Base-by-base conservation (phyloP, 92 coral and sea anemone genomes). In the Galaxea fascicularis region DNA sequence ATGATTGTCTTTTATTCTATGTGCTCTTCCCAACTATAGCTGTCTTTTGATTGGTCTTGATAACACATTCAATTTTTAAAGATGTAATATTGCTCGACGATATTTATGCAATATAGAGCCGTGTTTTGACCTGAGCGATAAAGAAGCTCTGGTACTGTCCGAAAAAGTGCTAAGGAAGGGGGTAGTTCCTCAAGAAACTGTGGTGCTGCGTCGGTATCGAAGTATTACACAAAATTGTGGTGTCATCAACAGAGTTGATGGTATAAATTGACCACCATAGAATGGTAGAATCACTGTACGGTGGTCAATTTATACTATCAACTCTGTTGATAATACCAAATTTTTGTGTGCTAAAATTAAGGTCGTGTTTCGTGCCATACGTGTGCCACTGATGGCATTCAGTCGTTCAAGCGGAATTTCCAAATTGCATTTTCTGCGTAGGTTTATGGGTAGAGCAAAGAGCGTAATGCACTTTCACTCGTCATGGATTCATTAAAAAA, bases 341-440 rank as follows among this genome's bases (percentile, higher is more conserved):
- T n/a, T n/a, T n/a, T n/a, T n/a, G n/a, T n/a, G n/a, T n/a, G n/a
- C n/a, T n/a, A 20, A 13, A 63, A 78, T 65, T 27, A 64, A 45
- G 8, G 62, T 21, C 28, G 22, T 76, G 47, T 45, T 63, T 78
- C 58, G 18, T 65, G 44, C 62, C 83, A 44, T 78, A 68, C 63
- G 59, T 63, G 16, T 27, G 73, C 27, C 82, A 78, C 21, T 21
- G 69, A 31, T 41, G 22, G 46, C 63, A 12, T 63, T 72, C 12
- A 29, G 2, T 35, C 41, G n/a, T n/a, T n/a, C n/a, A 44, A 44
- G 72, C 59, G 71, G 63, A 46, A 64, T 65, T 65, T 57, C 26
- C 46, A 47, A 64, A 46, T 78, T n/a, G 73, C 73, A 59, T 78
- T 63, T 76, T 76, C 67, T 35, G 80, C 52, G n/a, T 56, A 22